Evolutionary conservation across 2,113 vertebrate species (phyloP).

Genomic region (Lanius collurio): DNA sequence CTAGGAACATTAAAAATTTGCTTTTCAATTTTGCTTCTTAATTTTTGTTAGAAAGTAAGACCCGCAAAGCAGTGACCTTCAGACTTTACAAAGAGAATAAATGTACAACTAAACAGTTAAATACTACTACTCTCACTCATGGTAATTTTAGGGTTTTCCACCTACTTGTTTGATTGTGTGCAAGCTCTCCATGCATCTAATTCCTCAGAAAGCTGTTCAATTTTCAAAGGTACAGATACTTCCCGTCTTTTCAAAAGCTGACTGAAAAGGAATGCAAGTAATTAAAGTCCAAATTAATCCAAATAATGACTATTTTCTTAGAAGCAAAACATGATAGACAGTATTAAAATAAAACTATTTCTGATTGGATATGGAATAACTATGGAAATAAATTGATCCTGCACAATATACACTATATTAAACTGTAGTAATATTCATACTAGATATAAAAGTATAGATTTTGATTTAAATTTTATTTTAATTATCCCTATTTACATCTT

Average conservation of each 20-base stretch:
- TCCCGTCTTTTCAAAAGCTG: conserved; percentile 93
- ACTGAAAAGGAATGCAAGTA: conserved; percentile 71
- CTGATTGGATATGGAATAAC: not conserved
- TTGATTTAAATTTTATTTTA: not conserved
- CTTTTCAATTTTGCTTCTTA: not conserved
- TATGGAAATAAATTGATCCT: not conserved
- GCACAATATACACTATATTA: not conserved
- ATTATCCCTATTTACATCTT: not conserved
- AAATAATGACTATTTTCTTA: not conserved
- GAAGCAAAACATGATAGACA: not conserved
- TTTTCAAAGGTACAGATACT: conserved; percentile 89
- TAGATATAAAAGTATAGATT: not conserved
- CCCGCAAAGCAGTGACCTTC: not conserved
- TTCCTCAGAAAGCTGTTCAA: conserved; percentile 89
- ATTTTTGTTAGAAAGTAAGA: not conserved
- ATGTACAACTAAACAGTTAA: not conserved
- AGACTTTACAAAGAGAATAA: not conserved
- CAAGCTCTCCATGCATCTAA: conserved; percentile 91
- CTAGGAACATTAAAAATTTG: conserved; percentile 38
- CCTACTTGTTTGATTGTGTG: conserved; percentile 78
- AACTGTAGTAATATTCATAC: not conserved
- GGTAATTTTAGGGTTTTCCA: not conserved
- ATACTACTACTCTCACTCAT: not conserved
- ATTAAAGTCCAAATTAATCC: not conserved
- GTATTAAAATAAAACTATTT: not conserved